phyloP scores from a whole-genome alignment of 1,140 invertebrate genomes.

The Macrobrachium rosenbergii region DNA sequence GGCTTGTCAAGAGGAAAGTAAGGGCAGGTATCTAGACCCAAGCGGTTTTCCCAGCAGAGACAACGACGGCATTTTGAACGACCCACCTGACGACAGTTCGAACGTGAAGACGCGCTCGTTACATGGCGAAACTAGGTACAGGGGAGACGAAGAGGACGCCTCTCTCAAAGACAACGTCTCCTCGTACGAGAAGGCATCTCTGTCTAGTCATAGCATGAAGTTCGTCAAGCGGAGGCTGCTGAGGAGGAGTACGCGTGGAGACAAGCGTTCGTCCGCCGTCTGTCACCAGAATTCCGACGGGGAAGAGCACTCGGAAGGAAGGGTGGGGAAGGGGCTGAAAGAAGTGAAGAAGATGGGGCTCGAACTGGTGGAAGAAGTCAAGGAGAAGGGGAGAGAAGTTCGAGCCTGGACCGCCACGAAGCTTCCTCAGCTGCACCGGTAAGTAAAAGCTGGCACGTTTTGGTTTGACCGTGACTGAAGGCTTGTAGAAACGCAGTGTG shows the following conservation, averaged over 20 bases:
- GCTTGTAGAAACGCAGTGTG: no score
- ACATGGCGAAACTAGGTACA: no score
- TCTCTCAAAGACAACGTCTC: no score
- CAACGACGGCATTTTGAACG: neutral
- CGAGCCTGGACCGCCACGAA: constrained; percentile 58
- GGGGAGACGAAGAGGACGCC: no score
- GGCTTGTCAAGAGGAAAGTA: neutral
- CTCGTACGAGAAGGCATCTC: no score
- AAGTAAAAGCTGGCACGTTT: neutral
- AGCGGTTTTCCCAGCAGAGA: neutral
- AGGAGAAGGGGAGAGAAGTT: constrained; percentile 65
- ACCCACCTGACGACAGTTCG: no score
- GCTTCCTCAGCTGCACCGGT: constrained; percentile 48
- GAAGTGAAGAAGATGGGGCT: constrained; percentile 56
- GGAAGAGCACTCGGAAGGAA: constrained; percentile 38
- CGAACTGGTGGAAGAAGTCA: constrained; percentile 66
- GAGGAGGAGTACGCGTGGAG: neutral
- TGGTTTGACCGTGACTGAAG: no score
- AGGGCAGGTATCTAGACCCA: neutral
- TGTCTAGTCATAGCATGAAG: no score
- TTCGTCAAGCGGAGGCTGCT: neutral
- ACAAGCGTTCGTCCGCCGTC: neutral
- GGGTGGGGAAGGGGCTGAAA: constrained; percentile 45
- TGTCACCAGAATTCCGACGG: constrained; percentile 1
- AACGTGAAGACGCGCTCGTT: no score